phyloP scores from a whole-genome alignment of 2,113 vertebrate species.

The Carollia perspicillata region DNA sequence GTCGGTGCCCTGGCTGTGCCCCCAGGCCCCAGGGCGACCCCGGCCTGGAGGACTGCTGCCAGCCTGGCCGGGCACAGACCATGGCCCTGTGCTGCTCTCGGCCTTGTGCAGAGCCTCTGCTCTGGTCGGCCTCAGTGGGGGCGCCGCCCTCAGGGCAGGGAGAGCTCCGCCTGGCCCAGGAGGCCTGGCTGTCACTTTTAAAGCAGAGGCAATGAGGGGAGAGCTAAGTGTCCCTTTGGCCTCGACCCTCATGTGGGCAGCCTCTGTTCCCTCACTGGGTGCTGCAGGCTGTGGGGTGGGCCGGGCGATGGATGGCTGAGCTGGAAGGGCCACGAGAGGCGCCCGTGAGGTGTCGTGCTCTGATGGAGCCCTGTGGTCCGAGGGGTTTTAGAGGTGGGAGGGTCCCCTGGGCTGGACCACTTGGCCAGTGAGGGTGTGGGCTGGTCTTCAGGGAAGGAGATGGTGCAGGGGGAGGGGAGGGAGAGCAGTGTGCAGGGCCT shows the following conservation, averaged over 20 bases:
- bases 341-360: fast-evolving
- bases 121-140: neutral
- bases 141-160: fast-evolving
- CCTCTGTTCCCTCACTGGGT: neutral
- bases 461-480: too few relatives aligned
- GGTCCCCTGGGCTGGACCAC: neutral
- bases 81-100: fast-evolving
- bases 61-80: neutral
- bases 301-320: fast-evolving
- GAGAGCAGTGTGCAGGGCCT: fast-evolving
- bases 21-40: too few relatives aligned
- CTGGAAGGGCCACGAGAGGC: neutral
- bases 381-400: fast-evolving
- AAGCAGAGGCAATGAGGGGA: neutral
- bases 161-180: fast-evolving
- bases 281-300: too few relatives aligned
- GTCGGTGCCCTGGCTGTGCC: fast-evolving
- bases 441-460: fast-evolving
- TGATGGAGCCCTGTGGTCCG: fast-evolving
- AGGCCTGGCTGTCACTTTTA: neutral
- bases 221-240: neutral
- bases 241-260: fast-evolving
- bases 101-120: neutral
- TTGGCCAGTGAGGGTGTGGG: too few relatives aligned
- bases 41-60: neutral